phyloP scores from a whole-genome alignment of 2,888 invertebrate species.

The Campopleginae sp. region DNA sequence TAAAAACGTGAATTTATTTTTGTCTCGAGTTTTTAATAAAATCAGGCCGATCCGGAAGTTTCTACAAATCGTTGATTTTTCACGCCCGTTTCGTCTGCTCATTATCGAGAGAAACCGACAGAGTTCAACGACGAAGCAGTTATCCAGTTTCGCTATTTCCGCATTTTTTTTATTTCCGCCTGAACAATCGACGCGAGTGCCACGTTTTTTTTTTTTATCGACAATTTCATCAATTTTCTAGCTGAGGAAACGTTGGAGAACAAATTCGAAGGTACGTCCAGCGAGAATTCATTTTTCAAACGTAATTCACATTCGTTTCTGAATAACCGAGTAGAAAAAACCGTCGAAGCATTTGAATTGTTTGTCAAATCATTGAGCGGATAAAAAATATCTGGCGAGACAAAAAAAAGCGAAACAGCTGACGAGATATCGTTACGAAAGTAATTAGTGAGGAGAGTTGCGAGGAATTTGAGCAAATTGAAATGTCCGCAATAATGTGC shows the following conservation, averaged over 20 bases:
- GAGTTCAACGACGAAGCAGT: conserved; percentile 2
- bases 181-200: neutral
- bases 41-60: neutral
- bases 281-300: neutral
- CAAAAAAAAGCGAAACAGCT: neutral
- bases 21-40: neutral
- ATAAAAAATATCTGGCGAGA: neutral
- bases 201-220: conserved; percentile 2
- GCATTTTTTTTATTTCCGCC: neutral
- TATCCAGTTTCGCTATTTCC: neutral
- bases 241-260: neutral
- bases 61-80: neutral
- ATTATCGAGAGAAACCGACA: neutral
- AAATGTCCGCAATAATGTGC: conserved; percentile 4
- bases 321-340: too few species aligned
- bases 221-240: neutral
- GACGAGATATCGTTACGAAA: neutral
- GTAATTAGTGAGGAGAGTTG: conserved; percentile 7
- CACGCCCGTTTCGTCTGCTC: neutral
- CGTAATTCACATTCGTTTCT: neutral
- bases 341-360: neutral
- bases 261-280: neutral
- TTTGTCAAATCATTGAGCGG: neutral
- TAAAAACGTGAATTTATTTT: conserved; percentile 7
- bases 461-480: conserved; percentile 31